phyloP scores from a whole-genome alignment of 2,888 invertebrate species.

The Melanchra persicariae region DNA sequence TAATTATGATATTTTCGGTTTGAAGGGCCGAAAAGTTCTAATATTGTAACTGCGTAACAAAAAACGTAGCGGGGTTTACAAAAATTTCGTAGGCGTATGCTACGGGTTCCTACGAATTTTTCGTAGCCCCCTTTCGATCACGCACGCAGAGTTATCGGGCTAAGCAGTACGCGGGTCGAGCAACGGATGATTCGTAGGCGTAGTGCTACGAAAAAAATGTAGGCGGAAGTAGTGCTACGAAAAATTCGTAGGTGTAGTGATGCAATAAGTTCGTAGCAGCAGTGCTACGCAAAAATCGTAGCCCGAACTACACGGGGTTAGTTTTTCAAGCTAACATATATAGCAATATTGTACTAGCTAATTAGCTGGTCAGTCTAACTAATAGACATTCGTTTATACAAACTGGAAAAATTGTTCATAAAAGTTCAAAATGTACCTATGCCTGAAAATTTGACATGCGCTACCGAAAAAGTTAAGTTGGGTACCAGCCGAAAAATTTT shows the following conservation, averaged over 20 bases:
- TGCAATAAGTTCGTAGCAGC: too few species aligned
- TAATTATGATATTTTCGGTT: too few species aligned
- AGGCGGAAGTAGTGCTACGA: not conserved
- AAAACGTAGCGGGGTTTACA: not conserved
- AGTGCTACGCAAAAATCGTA: not conserved
- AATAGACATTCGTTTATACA: too few species aligned
- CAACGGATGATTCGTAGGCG: not conserved
- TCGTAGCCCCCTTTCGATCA: conserved; percentile 12
- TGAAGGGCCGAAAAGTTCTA: too few species aligned
- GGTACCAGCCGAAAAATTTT: too few species aligned
- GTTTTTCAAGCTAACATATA: not conserved
- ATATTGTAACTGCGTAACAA: not conserved
- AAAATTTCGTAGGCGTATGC: conserved; percentile 1
- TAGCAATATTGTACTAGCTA: too few species aligned
- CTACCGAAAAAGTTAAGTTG: too few species aligned
- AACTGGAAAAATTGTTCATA: too few species aligned
- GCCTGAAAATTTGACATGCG: too few species aligned
- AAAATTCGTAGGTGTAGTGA: not conserved
- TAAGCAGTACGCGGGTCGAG: not conserved
- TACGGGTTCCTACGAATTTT: conserved; percentile 3
- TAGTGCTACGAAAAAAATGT: not conserved
- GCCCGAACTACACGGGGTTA: not conserved
- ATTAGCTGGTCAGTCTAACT: too few species aligned
- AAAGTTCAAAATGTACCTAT: too few species aligned
- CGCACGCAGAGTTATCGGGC: too few species aligned